Conservation (phyloP, 2,888 invertebrate genomes). For the Augiades crinisus region DNA sequence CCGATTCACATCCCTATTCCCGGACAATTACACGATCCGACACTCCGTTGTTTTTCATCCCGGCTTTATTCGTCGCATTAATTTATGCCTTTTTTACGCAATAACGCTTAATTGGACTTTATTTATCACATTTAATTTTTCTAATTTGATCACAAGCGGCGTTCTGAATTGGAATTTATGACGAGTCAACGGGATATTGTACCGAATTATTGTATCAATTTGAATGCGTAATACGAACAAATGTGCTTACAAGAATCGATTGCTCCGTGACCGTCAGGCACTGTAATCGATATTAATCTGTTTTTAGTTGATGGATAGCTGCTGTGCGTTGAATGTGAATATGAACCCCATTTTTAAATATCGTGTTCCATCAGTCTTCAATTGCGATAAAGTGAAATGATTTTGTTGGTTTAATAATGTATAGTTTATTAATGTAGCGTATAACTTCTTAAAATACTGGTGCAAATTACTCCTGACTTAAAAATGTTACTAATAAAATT, state of each 20-base stretch:
- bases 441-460: too few species aligned
- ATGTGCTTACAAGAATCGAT: slow-evolving; percentile 68
- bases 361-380: not conserved
- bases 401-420: too few species aligned
- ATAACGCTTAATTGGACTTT: slow-evolving; percentile 79
- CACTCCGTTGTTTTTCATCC: slow-evolving; percentile 39
- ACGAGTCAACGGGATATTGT: slow-evolving; percentile 40
- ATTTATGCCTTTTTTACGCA: slow-evolving; percentile 81
- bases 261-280: slow-evolving; percentile 24
- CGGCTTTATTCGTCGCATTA: slow-evolving; percentile 55
- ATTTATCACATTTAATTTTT: slow-evolving; percentile 81
- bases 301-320: slow-evolving; percentile 28
- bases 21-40: slow-evolving; percentile 48
- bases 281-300: slow-evolving; percentile 34
- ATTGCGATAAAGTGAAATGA: not conserved
- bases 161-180: slow-evolving; percentile 74
- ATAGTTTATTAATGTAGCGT: too few species aligned
- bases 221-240: slow-evolving; percentile 66
- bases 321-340: not conserved
- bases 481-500: too few species aligned
- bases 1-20: slow-evolving; percentile 45
- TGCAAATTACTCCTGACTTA: too few species aligned
- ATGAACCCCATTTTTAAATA: not conserved
- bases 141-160: slow-evolving; percentile 73
- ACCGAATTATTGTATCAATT: slow-evolving; percentile 61